These are phyloP conservation scores for Emydura subglobosa DNA, from an alignment of 2,113 vertebrate species.

Conservation along the genomic window DNA sequence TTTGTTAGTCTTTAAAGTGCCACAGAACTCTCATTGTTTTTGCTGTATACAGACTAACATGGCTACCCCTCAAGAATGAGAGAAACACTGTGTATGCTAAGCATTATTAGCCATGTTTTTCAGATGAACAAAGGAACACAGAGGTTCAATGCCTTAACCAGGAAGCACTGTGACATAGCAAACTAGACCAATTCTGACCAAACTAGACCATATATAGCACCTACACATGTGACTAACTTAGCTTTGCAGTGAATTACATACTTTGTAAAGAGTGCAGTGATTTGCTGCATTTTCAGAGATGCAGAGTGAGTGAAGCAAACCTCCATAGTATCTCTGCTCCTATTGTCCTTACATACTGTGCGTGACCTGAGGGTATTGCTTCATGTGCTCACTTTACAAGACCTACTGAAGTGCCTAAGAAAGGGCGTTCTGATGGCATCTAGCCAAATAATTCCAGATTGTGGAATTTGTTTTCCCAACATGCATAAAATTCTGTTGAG, in stretches of 20 bases:
- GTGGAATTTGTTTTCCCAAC: background rate
- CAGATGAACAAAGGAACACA: constrained; percentile 2
- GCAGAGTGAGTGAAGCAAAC: background rate
- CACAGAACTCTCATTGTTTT: no score
- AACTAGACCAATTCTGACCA: background rate
- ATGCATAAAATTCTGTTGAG: background rate
- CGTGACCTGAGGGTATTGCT: background rate
- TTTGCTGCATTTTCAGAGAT: constrained; percentile 15
- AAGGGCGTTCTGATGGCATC: background rate
- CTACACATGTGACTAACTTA: background rate
- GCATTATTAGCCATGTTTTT: constrained; percentile 3
- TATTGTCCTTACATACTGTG: fast-evolving
- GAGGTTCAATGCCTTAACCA: background rate
- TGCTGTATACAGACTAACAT: no score
- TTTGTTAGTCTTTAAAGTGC: no score
- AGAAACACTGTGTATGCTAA: background rate
- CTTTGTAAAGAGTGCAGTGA: background rate
- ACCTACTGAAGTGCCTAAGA: fast-evolving
- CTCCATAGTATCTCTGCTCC: background rate
- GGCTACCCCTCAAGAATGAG: background rate
- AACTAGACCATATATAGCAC: background rate
- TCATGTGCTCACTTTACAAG: background rate
- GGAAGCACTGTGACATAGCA: constrained; percentile 1
- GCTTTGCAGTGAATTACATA: background rate
- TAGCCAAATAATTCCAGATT: background rate